Evolutionary conservation across 1,140 invertebrate genomes (phyloP), one percentile per base, ranked within the genome.

Genomic region (Drosophila kurseongensis): DNA sequence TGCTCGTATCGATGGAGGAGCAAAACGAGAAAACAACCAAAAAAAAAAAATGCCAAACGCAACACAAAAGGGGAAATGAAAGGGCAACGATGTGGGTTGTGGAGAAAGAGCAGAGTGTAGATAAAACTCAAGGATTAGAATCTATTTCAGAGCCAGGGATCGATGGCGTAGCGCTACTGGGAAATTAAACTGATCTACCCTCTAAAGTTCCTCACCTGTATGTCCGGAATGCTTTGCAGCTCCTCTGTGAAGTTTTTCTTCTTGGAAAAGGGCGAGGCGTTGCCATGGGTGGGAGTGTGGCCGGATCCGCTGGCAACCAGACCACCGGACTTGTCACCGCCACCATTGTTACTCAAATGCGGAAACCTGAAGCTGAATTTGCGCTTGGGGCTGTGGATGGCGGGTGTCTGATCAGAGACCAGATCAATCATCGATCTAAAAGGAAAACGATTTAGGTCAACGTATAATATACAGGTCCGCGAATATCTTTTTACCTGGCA

Each of bases 341-440:
- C 54, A 23, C 63, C 48, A 41, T 66, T 68, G 38, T 77, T 86
- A 47, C 82, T 82, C 8, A 92, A 63, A 55, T 93, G 76, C 54
- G 96, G 95, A 93, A 98, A 96, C 75, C 97, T 96, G 92, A 98
- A 98, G 74, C 96, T 96, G 86, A 98, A 97, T 92, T 98, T 98
- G 75, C 95, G 94, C 85, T 98, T 97, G 6, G 97, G 95, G 80
- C 94, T 96, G 48, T 95, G 95, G 13, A 95, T 95, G 13, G 95
- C 96, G 36, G 94, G 93, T 9, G 96, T 94, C 66, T 95, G 95
- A 78, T 95, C 94, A 51, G 94, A 93, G 56, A 95, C 96, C 67
- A 97, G 93, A 84, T 97, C 96, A 80, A 95, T 96, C 96, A 98
- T 97, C 4, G 97, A 97, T 85, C 94, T 94, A 10, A 0, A n/a